Evolutionary conservation across 2,888 invertebrate genomes (phyloP), one percentile per base, ranked within the genome.

Genomic region (Acanthosepion pharaonis): DNA sequence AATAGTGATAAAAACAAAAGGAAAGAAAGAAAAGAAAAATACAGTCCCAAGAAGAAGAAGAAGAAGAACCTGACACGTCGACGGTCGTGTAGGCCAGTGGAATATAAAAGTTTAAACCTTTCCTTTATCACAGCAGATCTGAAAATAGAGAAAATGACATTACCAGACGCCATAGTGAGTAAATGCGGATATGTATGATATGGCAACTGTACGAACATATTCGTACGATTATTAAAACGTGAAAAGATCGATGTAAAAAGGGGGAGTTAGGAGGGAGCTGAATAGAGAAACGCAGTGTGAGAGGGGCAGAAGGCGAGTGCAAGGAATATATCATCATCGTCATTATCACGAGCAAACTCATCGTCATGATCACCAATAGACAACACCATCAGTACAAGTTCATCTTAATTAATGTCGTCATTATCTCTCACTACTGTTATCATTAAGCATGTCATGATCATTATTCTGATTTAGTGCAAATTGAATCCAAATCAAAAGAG

Each of bases 121-220:
- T 49, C 93, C 20, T 93, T 93, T 33, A 23, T 93, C 5, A 93
- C 93, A 28, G 49, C 49, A n/a, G 93, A 93, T 93, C 51, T 93
- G 51, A 49, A 93, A 93, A 25, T 93, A 53, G 93, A 93, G 53
- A 93, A 93, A 53, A 93, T 93, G 93, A 93, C 93, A 53, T n/a
- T 93, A 53, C 93, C 93, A 93, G 18, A 93, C 48, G 93, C 49
- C n/a, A 93, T 93, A 53, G 49, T 93, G 28, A 93, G 51, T 28
- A 93, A 93, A n/a, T 93, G 93, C 33, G 93, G 93, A n/a, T n/a
- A 15, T 78, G n/a, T 78, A 78, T 78, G 78, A 78, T 78, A 18
- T 15, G 5, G 3, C n/a, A n/a, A 78, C n/a, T 78, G 78, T 33
- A 78, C 23, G 59, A 23, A 20, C 59, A 20, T 55, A 0, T 78